Percentiles rank a stretch among this genome's conserved stretches.
These are phyloP conservation scores for Bicyclus anynana DNA, from an alignment of 1,140 invertebrate genomes.

Conservation along the genomic window DNA sequence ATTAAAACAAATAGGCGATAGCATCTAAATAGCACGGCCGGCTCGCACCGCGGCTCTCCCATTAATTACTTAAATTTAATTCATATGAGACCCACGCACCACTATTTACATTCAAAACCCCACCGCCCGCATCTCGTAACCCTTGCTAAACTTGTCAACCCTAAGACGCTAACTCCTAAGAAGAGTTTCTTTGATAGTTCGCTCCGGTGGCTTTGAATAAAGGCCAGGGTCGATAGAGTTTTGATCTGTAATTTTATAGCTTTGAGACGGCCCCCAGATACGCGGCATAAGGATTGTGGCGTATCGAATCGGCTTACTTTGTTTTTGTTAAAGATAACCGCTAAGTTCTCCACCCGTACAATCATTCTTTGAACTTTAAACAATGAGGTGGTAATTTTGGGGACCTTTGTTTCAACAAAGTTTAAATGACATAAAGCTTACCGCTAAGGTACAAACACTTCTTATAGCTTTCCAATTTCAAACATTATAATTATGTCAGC, in stretches of 20 bases:
- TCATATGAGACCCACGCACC: constrained; percentile 64
- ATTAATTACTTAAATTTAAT: constrained; percentile 77
- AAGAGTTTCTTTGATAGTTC: constrained; percentile 75
- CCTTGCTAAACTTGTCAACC: constrained; percentile 70
- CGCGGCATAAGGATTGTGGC: constrained; percentile 51
- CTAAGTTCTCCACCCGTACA: constrained; percentile 10
- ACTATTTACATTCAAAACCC: constrained; percentile 75
- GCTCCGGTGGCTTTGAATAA: constrained; percentile 68
- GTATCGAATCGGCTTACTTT: constrained; percentile 50
- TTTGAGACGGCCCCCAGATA: constrained; percentile 54
- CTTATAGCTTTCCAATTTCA: not conserved
- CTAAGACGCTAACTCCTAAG: constrained; percentile 74
- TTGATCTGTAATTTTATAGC: constrained; percentile 77
- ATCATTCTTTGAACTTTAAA: constrained; percentile 12
- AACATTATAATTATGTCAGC: not conserved
- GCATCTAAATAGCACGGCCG: constrained; percentile 33
- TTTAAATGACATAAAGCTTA: not conserved
- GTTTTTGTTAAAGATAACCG: constrained; percentile 44
- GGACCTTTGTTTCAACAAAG: not conserved
- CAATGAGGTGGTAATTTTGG: constrained; percentile 9
- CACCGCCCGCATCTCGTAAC: constrained; percentile 64
- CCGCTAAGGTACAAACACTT: not conserved
- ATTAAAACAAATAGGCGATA: constrained; percentile 42
- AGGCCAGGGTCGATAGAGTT: constrained; percentile 72
- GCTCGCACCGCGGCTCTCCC: constrained; percentile 40